These are phyloP conservation scores for Drosophila subquinaria DNA, from an alignment of 2,888 invertebrate genomes.

Conservation along the genomic window DNA sequence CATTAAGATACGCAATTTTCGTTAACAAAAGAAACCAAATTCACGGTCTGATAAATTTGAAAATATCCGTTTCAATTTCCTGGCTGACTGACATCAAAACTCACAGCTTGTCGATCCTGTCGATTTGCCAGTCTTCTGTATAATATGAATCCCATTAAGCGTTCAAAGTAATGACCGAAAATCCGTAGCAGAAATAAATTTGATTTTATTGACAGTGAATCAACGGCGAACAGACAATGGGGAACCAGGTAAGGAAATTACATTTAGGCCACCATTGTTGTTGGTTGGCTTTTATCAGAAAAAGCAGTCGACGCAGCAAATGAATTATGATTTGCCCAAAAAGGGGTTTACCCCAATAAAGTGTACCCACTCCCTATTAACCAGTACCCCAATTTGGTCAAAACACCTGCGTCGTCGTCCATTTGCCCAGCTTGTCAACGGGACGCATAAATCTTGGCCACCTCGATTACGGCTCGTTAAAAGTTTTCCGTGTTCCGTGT, in stretches of 20 bases:
- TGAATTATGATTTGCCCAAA: slow-evolving; percentile 65
- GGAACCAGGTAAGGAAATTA: slow-evolving; percentile 64
- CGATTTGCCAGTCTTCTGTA: slow-evolving; percentile 11
- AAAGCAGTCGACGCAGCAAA: slow-evolving; percentile 38
- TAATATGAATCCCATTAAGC: slow-evolving; percentile 56
- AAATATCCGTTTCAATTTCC: slow-evolving; percentile 69
- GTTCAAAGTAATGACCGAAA: slow-evolving; percentile 65
- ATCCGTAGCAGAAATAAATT: slow-evolving; percentile 72
- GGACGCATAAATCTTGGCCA: slow-evolving; percentile 63
- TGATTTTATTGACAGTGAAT: slow-evolving; percentile 77
- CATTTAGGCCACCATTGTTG: slow-evolving; percentile 54
- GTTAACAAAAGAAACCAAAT: slow-evolving; percentile 25
- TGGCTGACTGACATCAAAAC: slow-evolving; percentile 61
- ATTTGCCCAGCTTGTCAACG: slow-evolving; percentile 41
- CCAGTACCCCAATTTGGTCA: not conserved
- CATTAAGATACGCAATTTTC: slow-evolving; percentile 16
- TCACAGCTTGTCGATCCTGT: slow-evolving; percentile 25
- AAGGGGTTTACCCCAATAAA: slow-evolving; percentile 12
- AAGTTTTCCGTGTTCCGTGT: slow-evolving; percentile 32
- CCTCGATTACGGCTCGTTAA: slow-evolving; percentile 53
- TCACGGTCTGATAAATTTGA: slow-evolving; percentile 32
- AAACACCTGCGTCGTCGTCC: slow-evolving; percentile 14
- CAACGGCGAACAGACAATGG: slow-evolving; percentile 65
- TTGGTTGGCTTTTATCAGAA: slow-evolving; percentile 17
- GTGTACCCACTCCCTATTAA: not conserved